Base-by-base conservation (phyloP, 2,797 vertebrate species). In the Pangasius mekongensis region DNA sequence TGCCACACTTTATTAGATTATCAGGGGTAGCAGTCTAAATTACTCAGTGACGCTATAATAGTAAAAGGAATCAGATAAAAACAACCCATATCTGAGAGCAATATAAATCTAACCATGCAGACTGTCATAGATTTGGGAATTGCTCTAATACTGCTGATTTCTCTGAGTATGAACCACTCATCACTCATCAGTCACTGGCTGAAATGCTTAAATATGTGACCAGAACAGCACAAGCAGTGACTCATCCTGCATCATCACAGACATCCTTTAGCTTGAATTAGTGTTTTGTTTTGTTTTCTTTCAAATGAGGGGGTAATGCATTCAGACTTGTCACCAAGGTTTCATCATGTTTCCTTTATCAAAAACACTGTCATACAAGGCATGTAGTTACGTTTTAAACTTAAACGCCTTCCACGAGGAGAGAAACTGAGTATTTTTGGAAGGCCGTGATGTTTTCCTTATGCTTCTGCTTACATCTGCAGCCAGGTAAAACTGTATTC, bases 311-410 rank as follows among this genome's bases (percentile, higher is more conserved):
- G 73, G 49, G 54, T 56, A 89, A 86, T 86, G 87, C 76, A 89
- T 83, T 89, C 88, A 82, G 84, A 89, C 84, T 58, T 85, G 54
- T 66, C 69, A 85, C 49, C 62, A 58, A 78, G 62, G 56, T 89
- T 89, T 86, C 84, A 86, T 36, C 84, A 86, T 89, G 67, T 86
- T 84, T 86, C 67, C 88, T 89, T 89, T 89, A 86, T 89, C 88
- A 89, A 89, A 88, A 86, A 82, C 64, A 89, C 88, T 36, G 66
- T 83, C 78, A 49, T 64, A 88, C 87, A 88, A 81, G 83, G 64
- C 54, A 71, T 67, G 52, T 66, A 7, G 18, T 36, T n/a, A 83
- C 6, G 10, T 69, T 54, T 74, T 20, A 2, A 80, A 77, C 54
- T 4, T 78, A 43, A 80, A 54, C 62, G 56, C 64, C 33, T 56